Conservation (phyloP, 2,888 invertebrate genomes). For the Amphipyra tragopoginis region DNA sequence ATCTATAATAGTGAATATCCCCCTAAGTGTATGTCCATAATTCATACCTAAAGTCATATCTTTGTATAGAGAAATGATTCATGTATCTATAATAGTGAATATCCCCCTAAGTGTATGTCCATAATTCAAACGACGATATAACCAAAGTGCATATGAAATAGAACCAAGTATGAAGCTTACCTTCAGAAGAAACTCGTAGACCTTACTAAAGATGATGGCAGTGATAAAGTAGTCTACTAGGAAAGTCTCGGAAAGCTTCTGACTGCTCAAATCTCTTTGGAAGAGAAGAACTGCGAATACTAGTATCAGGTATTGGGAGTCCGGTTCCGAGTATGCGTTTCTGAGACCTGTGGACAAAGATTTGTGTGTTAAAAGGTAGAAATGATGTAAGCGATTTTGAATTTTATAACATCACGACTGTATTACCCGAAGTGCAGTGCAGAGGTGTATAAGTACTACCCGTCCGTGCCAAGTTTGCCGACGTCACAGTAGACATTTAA, state of each 20-base stretch:
- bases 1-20: too few species aligned
- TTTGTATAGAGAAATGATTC: too few species aligned
- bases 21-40: too few species aligned
- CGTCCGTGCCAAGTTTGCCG: too few species aligned
- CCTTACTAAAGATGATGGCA: conserved; percentile 96
- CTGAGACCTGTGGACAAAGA: conserved; percentile 91
- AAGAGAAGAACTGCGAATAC: conserved; percentile 97
- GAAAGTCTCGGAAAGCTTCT: conserved; percentile 94
- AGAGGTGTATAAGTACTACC: too few species aligned
- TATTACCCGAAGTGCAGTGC: too few species aligned
- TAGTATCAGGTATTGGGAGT: conserved; percentile 97
- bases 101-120: too few species aligned
- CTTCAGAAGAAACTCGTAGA: conserved; percentile 97
- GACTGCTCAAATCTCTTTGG: conserved; percentile 93
- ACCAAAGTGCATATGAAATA: background rate
- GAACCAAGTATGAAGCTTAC: conserved; percentile 78
- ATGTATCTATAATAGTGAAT: too few species aligned
- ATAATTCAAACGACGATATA: too few species aligned
- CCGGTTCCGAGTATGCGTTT: conserved; percentile 97
- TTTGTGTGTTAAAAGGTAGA: background rate
- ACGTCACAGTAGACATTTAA: too few species aligned
- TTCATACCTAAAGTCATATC: too few species aligned
- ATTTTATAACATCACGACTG: too few species aligned
- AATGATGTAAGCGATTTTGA: background rate
- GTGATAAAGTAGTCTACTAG: conserved; percentile 98